phyloP scores from a whole-genome alignment of 2,797 vertebrate genomes.

The Gobio occitaniae region DNA sequence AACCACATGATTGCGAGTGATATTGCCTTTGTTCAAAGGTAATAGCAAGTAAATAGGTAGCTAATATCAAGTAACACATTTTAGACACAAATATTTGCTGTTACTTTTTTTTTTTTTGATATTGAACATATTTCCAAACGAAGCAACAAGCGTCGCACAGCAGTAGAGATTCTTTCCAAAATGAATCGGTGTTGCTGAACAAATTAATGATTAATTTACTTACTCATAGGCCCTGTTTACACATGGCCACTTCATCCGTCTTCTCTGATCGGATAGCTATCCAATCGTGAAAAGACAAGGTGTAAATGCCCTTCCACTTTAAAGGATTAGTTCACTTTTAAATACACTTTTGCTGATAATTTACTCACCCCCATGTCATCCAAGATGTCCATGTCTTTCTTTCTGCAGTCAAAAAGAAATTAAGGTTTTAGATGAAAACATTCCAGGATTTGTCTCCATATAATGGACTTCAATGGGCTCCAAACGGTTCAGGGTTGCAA shows the following conservation, averaged over 20 bases:
- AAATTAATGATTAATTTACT: neutral
- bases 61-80: neutral
- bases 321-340: too few species aligned
- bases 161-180: neutral
- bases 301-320: neutral
- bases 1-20: neutral
- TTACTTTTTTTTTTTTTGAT: neutral
- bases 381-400: too few species aligned
- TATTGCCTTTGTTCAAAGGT: neutral
- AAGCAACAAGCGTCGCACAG: neutral
- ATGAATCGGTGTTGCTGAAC: neutral
- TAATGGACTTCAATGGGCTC: too few species aligned
- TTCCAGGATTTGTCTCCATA: too few species aligned
- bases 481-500: too few species aligned
- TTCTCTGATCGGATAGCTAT: neutral
- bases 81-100: neutral
- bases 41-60: neutral
- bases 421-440: too few species aligned
- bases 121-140: neutral
- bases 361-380: too few species aligned
- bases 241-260: too few species aligned
- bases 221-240: neutral
- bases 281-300: neutral
- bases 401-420: too few species aligned
- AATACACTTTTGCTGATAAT: too few species aligned